phyloP scores from a whole-genome alignment of 1,140 invertebrate species.

The Limonius californicus region DNA sequence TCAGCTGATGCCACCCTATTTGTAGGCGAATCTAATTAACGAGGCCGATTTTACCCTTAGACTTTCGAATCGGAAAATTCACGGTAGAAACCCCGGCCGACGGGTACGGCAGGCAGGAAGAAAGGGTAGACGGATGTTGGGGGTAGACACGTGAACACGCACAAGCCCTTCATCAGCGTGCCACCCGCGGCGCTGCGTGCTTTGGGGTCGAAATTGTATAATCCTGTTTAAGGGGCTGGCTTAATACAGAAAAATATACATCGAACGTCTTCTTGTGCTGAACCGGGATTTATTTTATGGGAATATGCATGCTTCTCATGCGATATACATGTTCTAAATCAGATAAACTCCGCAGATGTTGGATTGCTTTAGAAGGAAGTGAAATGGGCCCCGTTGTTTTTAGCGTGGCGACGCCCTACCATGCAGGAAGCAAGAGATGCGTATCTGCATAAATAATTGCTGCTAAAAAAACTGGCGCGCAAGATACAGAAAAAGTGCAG shows the following conservation, averaged over 20 bases:
- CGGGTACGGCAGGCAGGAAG: background rate
- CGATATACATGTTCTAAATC: background rate
- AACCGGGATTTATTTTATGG: background rate
- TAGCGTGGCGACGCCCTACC: background rate
- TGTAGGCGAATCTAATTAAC: conserved; percentile 11
- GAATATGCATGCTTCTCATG: background rate
- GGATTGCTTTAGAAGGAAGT: conserved; percentile 1
- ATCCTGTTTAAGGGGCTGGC: conserved; percentile 6
- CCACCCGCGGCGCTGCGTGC: conserved; percentile 12
- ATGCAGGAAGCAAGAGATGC: conserved; percentile 6
- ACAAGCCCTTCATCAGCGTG: conserved; percentile 10
- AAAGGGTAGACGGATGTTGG: conserved; percentile 12
- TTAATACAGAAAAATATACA: conserved; percentile 13
- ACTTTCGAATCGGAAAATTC: conserved; percentile 14
- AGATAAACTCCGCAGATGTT: background rate
- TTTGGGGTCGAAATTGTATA: conserved; percentile 13
- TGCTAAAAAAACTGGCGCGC: background rate
- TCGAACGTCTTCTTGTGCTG: background rate
- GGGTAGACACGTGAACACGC: conserved; percentile 12
- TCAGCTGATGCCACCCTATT: conserved; percentile 6
- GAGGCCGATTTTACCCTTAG: conserved; percentile 7
- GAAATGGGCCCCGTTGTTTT: background rate
- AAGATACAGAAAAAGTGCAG: background rate
- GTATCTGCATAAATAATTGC: conserved; percentile 6
- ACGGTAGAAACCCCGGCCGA: background rate